Conservation (phyloP, 1,140 invertebrate species). For the roundworm (Caenorhabditis elegans) region DNA sequence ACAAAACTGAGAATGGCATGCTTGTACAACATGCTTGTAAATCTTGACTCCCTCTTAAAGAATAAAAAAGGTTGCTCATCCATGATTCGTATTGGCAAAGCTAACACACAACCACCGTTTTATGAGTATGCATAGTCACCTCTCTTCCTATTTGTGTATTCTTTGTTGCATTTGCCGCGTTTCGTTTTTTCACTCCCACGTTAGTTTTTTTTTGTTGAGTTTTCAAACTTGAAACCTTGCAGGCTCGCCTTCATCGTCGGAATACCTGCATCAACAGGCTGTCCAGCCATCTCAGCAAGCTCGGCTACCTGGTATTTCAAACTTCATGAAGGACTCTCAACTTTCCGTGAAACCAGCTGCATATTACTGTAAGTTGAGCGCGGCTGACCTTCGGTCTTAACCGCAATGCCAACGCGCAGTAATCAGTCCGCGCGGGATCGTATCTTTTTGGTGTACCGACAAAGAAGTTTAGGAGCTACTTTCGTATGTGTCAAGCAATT, state of each 20-base stretch:
- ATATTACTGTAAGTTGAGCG: background rate
- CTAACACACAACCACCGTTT: conserved; percentile 10
- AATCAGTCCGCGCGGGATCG: background rate
- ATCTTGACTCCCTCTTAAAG: background rate
- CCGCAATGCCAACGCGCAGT: conserved; percentile 17
- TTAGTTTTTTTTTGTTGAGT: background rate
- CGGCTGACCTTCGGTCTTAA: background rate
- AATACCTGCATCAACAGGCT: background rate
- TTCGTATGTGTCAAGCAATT: conserved; percentile 1
- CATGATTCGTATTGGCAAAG: background rate
- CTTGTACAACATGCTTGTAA: background rate
- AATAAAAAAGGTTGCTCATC: conserved; percentile 3
- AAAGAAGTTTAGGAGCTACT: conserved; percentile 20
- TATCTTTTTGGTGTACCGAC: conserved; percentile 27
- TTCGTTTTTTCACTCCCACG: background rate
- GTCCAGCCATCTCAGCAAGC: background rate
- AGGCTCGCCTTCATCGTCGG: background rate
- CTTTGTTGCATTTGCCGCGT: background rate
- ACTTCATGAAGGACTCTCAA: conserved; percentile 31
- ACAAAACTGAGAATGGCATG: no score
- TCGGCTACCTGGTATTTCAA: background rate
- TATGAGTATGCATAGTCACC: conserved; percentile 21
- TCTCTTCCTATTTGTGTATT: conserved; percentile 19
- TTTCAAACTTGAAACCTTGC: background rate
- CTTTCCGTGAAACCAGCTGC: conserved; percentile 1